Conservation (phyloP, 1,140 invertebrate genomes). For the Batillaria attramentaria region DNA sequence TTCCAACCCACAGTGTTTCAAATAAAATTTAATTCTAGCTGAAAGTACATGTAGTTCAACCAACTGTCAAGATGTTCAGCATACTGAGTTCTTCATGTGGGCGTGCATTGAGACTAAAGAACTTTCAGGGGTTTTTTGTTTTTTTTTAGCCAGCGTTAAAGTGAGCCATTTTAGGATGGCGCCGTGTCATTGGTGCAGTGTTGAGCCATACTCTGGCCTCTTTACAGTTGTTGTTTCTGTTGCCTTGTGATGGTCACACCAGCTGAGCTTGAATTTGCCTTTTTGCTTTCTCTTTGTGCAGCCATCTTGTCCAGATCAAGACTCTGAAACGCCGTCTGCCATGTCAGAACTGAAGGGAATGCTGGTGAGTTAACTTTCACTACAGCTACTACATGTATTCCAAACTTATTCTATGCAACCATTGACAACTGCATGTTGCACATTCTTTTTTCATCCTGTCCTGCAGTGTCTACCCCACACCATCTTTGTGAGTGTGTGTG, state of each 20-base stretch:
- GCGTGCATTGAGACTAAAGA: neutral
- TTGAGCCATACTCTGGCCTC: neutral
- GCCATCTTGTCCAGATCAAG: constrained; percentile 37
- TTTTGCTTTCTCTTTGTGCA: constrained; percentile 26
- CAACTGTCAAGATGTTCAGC: too few species aligned
- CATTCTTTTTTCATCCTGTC: neutral
- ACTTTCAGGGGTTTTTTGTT: neutral
- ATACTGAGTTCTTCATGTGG: too few species aligned
- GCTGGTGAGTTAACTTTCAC: constrained; percentile 43
- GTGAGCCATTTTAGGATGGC: neutral
- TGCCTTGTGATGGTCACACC: too few species aligned
- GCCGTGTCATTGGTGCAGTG: neutral
- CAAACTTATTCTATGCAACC: too few species aligned
- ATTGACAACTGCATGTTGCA: neutral
- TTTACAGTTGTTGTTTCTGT: too few species aligned
- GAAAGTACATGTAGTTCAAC: too few species aligned
- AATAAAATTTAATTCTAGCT: too few species aligned
- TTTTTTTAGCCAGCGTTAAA: neutral
- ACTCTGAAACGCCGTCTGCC: constrained; percentile 38
- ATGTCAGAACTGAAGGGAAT: constrained; percentile 52
- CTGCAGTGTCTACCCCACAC: neutral
- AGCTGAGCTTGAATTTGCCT: neutral
- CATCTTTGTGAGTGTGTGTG: neutral
- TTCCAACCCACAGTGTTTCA: too few species aligned
- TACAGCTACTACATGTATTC: too few species aligned